Evolutionary conservation across 1,140 invertebrate genomes (phyloP).

Genomic region (Nebria ingens): DNA sequence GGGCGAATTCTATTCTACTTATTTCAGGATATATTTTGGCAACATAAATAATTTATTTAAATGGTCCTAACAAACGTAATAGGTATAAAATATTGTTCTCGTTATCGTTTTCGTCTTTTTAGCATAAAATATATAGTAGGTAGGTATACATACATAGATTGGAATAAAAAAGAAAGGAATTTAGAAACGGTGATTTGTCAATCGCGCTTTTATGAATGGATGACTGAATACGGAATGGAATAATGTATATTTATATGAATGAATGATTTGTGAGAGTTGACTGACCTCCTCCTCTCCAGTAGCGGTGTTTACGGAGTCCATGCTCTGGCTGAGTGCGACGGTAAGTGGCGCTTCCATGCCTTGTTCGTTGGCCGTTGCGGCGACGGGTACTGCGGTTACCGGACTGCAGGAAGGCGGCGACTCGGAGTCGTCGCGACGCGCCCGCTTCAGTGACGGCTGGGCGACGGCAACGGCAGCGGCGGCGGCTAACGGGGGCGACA

Average conservation of each 20-base stretch:
- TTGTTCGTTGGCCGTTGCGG: constrained; percentile 13
- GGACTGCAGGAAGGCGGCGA: constrained; percentile 21
- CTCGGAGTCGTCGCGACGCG: constrained; percentile 40
- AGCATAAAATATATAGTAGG: too few relatives aligned
- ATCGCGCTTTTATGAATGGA: too few relatives aligned
- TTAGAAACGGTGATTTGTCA: too few relatives aligned
- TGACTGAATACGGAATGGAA: neutral
- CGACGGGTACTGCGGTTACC: constrained; percentile 11
- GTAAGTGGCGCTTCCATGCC: constrained; percentile 42
- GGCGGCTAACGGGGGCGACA: constrained; percentile 28
- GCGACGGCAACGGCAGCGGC: constrained; percentile 32
- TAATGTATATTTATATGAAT: neutral
- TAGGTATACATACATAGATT: too few relatives aligned
- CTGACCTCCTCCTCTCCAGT: constrained; percentile 84
- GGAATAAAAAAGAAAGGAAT: too few relatives aligned
- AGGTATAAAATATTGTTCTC: too few relatives aligned
- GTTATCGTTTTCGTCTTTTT: too few relatives aligned
- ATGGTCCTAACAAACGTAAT: too few relatives aligned
- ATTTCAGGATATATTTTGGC: too few relatives aligned
- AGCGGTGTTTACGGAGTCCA: constrained; percentile 86
- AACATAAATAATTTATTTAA: too few relatives aligned
- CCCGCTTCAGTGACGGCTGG: constrained; percentile 41
- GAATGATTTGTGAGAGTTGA: constrained; percentile 19
- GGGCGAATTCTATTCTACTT: too few relatives aligned
- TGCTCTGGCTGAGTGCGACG: constrained; percentile 66